A percentile compares a stretch with the other conserved stretches of the same genome.
These are phyloP conservation scores for Dasypogon diadema DNA, from an alignment of 2,888 invertebrate species.

Conservation along the genomic window DNA sequence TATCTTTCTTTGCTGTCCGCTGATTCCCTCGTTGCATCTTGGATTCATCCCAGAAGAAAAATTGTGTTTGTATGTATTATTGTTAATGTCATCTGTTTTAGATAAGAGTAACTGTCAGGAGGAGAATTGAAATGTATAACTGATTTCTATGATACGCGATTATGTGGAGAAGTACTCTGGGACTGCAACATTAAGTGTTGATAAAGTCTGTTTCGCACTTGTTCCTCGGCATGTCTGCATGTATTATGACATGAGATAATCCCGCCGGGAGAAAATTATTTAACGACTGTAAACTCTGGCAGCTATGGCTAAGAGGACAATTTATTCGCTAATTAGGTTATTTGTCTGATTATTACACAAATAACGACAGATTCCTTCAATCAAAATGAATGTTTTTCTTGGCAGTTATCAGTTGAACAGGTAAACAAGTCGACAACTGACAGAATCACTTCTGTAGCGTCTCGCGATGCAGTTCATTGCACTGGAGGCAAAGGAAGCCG, in stretches of 20 bases:
- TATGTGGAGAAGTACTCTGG: not conserved
- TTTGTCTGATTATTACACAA: slow-evolving; percentile 27
- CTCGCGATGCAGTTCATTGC: slow-evolving; percentile 15
- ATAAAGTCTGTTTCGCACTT: not conserved
- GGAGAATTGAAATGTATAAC: slow-evolving; percentile 34
- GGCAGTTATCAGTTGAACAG: not conserved
- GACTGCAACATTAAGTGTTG: not conserved
- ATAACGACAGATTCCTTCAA: slow-evolving; percentile 36
- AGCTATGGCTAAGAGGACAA: slow-evolving; percentile 1
- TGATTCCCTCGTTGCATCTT: not conserved
- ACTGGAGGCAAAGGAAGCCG: slow-evolving; percentile 28
- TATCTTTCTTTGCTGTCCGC: slow-evolving; percentile 3
- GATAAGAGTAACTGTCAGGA: slow-evolving; percentile 28
- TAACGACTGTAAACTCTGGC: not conserved
- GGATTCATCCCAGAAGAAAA: slow-evolving; percentile 36
- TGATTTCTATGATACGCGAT: slow-evolving; percentile 29
- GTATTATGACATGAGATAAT: not conserved
- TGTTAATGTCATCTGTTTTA: slow-evolving; percentile 39
- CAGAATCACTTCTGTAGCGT: not conserved
- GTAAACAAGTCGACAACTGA: not conserved
- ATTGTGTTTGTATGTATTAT: slow-evolving; percentile 47
- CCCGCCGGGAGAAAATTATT: slow-evolving; percentile 11
- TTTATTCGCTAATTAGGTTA: slow-evolving; percentile 10
- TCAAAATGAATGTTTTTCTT: slow-evolving; percentile 17
- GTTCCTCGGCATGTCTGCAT: not conserved